Evolutionary conservation across 2,113 vertebrate species (phyloP).

Genomic region (Bambusicola thoracicus): DNA sequence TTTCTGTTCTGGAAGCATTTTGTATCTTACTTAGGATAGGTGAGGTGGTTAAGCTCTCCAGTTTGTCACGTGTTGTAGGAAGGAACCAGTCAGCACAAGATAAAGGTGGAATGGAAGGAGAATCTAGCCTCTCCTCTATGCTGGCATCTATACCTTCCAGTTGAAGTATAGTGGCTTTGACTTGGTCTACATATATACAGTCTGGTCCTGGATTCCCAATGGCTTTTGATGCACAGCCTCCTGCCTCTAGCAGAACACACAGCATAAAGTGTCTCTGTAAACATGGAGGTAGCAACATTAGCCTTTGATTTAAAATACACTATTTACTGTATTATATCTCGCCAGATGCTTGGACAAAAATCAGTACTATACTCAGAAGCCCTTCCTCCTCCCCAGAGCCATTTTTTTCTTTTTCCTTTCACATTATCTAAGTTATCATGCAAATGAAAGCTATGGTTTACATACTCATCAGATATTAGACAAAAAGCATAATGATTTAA

Average conservation of each 20-base stretch:
- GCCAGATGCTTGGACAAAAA: not conserved
- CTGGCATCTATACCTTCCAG: constrained; percentile 83
- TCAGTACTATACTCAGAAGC: not conserved
- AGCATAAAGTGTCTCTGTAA: constrained; percentile 89
- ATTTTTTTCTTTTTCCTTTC: not conserved
- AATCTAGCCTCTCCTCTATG: constrained; percentile 84
- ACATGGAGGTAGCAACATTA: not conserved
- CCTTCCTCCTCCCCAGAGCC: not conserved
- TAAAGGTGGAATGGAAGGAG: constrained; percentile 81
- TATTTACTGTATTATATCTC: not conserved
- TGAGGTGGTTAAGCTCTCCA: constrained; percentile 77
- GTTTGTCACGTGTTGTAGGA: constrained; percentile 77
- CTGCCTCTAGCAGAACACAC: constrained; percentile 92
- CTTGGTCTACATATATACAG: constrained; percentile 93
- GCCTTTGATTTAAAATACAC: not conserved
- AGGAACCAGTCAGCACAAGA: constrained; percentile 94
- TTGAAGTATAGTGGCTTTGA: constrained; percentile 89
- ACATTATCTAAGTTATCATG: not conserved
- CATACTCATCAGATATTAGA: not conserved
- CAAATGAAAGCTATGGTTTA: not conserved
- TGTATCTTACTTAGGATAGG: constrained; percentile 84
- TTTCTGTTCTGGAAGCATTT: constrained; percentile 64
- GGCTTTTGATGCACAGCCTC: constrained; percentile 87
- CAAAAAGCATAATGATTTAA: not conserved
- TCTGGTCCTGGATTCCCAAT: constrained; percentile 89